These are phyloP conservation scores for Phainopepla nitens DNA, from an alignment of 2,113 vertebrate genomes.

Conservation along the genomic window DNA sequence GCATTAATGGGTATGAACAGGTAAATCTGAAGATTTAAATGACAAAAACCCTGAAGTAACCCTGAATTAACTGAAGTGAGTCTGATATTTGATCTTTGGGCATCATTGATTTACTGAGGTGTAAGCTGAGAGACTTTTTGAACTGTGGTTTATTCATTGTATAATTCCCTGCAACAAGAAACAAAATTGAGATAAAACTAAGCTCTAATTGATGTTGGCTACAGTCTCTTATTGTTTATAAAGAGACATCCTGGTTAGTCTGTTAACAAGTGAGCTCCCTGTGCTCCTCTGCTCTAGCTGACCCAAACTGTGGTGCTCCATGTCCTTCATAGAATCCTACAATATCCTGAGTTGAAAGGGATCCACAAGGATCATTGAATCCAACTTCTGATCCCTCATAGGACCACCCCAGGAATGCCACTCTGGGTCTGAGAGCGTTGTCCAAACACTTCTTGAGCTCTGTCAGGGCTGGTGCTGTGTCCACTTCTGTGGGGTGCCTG, in stretches of 20 bases:
- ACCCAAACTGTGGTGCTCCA: neutral
- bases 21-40: neutral
- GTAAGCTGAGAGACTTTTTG: neutral
- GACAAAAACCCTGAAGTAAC: neutral
- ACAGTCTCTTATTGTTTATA: neutral
- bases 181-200: neutral
- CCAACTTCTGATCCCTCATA: neutral
- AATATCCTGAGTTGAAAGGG: neutral
- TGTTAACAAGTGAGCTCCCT: neutral
- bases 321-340: neutral
- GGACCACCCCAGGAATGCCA: neutral
- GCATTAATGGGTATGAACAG: neutral
- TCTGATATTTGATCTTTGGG: neutral
- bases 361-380: neutral
- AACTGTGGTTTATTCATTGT: neutral
- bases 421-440: neutral
- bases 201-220: neutral
- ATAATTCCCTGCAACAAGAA: neutral
- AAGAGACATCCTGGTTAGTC: neutral
- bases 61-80: neutral
- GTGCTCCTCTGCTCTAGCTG: neutral
- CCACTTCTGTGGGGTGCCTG: neutral
- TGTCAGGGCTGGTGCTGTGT: neutral
- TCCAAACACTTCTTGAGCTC: neutral
- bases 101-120: neutral